Evolutionary conservation across 53 echinoderm and acorn worm species (phyloP), one percentile per base, ranked within the genome.

Genomic region (Hippasteria phrygiana): DNA sequence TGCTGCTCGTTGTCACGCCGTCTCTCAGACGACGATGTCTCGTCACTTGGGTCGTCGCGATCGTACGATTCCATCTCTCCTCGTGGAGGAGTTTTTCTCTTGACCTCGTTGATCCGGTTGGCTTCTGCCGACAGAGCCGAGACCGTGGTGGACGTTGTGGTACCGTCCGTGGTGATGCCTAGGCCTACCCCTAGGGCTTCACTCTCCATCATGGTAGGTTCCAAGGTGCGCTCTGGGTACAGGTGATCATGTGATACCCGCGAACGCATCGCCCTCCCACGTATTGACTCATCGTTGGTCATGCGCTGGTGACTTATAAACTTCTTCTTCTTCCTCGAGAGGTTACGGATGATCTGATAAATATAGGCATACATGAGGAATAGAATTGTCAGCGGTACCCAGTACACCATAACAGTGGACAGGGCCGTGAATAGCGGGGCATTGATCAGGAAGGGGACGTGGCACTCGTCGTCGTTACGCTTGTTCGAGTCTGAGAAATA

Each of bases 321-420:
- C 75, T 89, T 90, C 63, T 88, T 90, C 80, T 93, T 95, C 80
- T 48, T 88, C 22, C 91, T 88, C 37, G 93, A 83, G 27, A 97
- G 87, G 82, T 94, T 93, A 17, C 93, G 83, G 63, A 97, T 97
- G 65, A 95, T 97, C 38, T 90, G 87, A 74, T 86, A 97, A 71
- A 97, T 97, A 67, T 94, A 90, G 26, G 93, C 89, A 55, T 97
- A 97, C 93, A 97, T 97, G 81, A 93, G 87, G 55, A 97, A 93
- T 66, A 97, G 93, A 5, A 93, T 79, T 34, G 88, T 43, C 4
- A 97, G 87, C 27, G 97, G 97, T 72, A 97, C 88, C 97, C 97
- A 97, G 78, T 92, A 95, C 9, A 97, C 97, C 45, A 95, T 71
- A 28, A 97, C 89, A 1, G 97, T 97, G 1, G 95, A 95, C 3